These are phyloP conservation scores for Hipposideros larvatus DNA, from an alignment of 2,797 vertebrate genomes.

Conservation along the genomic window DNA sequence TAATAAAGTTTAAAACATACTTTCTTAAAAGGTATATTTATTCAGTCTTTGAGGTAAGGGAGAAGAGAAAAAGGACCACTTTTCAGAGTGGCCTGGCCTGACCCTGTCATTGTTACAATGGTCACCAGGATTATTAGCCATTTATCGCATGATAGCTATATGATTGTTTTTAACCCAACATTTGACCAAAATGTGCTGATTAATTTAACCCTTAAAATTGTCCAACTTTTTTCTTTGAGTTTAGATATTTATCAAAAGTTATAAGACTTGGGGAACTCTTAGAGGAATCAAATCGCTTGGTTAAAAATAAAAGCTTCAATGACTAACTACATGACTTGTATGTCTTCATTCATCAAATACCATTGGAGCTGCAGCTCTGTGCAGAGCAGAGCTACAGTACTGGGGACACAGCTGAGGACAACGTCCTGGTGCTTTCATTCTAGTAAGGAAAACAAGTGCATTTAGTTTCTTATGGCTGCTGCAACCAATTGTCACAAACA, in stretches of 20 bases:
- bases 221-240: not conserved
- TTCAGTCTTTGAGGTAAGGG: not conserved
- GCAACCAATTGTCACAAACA: not conserved
- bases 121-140: not conserved
- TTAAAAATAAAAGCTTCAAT: not conserved
- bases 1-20: not conserved
- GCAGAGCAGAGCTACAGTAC: not conserved
- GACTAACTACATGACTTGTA: not conserved
- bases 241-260: not conserved
- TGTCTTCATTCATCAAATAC: not conserved
- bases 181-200: not conserved
- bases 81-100: not conserved
- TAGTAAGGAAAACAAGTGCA: not conserved
- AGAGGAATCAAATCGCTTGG: not conserved
- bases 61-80: not conserved
- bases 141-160: not conserved
- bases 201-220: not conserved
- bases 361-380: not conserved
- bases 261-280: not conserved
- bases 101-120: not conserved
- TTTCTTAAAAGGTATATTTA: not conserved
- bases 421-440: not conserved
- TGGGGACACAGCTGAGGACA: not conserved
- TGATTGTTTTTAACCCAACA: not conserved
- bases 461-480: not conserved